A percentile compares a stretch with the other conserved stretches of the same genome.
These are phyloP conservation scores for Perizoma affinitatum DNA, from an alignment of 2,888 invertebrate genomes.

Conservation along the genomic window DNA sequence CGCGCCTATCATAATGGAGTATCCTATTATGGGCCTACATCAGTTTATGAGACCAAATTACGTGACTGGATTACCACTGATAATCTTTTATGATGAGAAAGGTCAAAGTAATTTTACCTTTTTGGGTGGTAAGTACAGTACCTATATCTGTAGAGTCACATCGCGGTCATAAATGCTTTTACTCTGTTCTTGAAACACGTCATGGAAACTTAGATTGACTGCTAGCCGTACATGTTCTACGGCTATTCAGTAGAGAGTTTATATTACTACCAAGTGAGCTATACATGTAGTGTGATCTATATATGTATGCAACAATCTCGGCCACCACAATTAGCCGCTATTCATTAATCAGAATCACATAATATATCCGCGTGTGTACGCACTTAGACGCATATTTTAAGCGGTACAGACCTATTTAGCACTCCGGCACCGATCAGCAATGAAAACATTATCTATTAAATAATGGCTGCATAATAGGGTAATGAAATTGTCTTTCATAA, in stretches of 20 bases:
- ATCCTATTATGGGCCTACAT: no score
- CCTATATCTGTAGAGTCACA: background rate
- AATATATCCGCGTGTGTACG: slow-evolving; percentile 25
- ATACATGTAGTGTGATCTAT: no score
- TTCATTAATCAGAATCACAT: slow-evolving; percentile 42
- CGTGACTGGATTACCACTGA: no score
- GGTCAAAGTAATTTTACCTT: no score
- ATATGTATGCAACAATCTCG: slow-evolving; percentile 39
- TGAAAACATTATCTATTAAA: no score
- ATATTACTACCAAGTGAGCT: no score
- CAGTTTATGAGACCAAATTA: no score
- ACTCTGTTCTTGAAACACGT: background rate
- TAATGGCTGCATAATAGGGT: no score
- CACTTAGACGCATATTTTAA: slow-evolving; percentile 4
- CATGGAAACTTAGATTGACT: no score
- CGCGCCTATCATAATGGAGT: slow-evolving; percentile 27
- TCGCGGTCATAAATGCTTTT: background rate
- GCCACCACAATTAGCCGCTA: slow-evolving; percentile 43
- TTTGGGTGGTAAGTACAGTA: background rate
- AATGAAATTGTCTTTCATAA: slow-evolving; percentile 13
- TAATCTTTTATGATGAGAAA: no score
- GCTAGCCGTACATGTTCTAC: background rate
- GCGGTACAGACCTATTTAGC: background rate
- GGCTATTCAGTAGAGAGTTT: slow-evolving; percentile 4
- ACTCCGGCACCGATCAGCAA: no score